Evolutionary conservation across 2,797 vertebrate species (phyloP).

Genomic region (Antrozous pallidus): DNA sequence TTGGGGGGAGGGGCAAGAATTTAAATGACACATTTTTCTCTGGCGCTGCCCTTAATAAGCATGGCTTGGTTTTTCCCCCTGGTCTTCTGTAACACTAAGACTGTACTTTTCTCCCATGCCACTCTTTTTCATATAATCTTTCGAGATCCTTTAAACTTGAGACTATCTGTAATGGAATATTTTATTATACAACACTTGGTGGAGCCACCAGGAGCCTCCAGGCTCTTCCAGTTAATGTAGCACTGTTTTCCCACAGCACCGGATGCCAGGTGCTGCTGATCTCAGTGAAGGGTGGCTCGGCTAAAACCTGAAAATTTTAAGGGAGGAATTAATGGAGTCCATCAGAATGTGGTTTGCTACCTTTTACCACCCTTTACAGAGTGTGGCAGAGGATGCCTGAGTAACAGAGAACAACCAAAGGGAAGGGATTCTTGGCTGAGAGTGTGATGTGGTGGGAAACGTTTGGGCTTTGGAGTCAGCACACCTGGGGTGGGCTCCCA

Average conservation of each 20-base stretch:
- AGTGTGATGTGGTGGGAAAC: background rate
- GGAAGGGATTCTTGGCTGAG: background rate
- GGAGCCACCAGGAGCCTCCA: background rate
- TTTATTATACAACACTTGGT: background rate
- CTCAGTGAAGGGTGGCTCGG: background rate
- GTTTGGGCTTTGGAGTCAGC: background rate
- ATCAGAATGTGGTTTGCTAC: background rate
- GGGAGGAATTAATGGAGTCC: background rate
- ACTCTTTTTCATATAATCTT: background rate
- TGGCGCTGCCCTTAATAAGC: too few relatives aligned
- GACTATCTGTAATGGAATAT: background rate
- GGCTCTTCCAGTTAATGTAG: background rate
- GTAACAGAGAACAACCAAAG: background rate
- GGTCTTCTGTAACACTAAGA: too few relatives aligned
- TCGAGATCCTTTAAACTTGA: background rate
- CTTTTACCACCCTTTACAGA: background rate
- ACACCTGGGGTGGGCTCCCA: fast-evolving
- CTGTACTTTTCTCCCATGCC: background rate
- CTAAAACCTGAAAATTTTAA: background rate
- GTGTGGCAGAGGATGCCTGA: background rate
- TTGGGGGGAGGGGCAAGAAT: too few relatives aligned
- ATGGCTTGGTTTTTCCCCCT: too few relatives aligned
- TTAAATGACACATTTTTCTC: too few relatives aligned
- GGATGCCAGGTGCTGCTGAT: background rate
- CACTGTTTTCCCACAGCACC: background rate